Conservation (phyloP, 2,797 vertebrate genomes). For the Anas bahamensis region DNA sequence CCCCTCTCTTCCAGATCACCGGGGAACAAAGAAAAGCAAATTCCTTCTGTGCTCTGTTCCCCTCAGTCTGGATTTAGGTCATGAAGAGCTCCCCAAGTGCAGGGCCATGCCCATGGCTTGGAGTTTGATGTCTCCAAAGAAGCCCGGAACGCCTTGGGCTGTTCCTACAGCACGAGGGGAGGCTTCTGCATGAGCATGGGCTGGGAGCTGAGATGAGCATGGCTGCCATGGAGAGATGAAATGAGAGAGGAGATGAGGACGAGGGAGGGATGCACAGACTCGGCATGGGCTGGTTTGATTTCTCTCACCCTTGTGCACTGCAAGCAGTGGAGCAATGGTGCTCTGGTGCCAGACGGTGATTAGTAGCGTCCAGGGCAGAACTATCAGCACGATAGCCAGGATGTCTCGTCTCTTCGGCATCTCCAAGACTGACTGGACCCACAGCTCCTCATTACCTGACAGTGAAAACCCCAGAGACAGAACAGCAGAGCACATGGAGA, state of each 20-base stretch:
- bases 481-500: slow-evolving; percentile 80
- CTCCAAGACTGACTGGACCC: slow-evolving; percentile 96
- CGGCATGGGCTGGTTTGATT: slow-evolving; percentile 5
- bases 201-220: slow-evolving; percentile 58
- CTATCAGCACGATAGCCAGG: slow-evolving; percentile 97
- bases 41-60: not conserved
- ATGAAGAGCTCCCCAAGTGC: not conserved
- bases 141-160: not conserved
- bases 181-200: slow-evolving; percentile 41
- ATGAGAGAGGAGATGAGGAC: slow-evolving; percentile 53
- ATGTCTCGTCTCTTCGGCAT: slow-evolving; percentile 99
- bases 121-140: not conserved
- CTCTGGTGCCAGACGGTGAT: slow-evolving; percentile 99
- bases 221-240: slow-evolving; percentile 43
- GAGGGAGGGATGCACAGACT: slow-evolving; percentile 19
- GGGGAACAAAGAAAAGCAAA: not conserved
- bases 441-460: slow-evolving; percentile 96
- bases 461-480: slow-evolving; percentile 78
- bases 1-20: not conserved
- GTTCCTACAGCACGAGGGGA: not conserved
- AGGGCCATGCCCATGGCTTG: not conserved
- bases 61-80: not conserved
- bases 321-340: slow-evolving; percentile 93
- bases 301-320: slow-evolving; percentile 94
- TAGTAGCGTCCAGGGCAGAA: slow-evolving; percentile 98